Percentiles rank a stretch among this genome's conserved stretches.
Evolutionary conservation across 1,140 invertebrate species (phyloP).

Genomic region (Lucilia sericata): DNA sequence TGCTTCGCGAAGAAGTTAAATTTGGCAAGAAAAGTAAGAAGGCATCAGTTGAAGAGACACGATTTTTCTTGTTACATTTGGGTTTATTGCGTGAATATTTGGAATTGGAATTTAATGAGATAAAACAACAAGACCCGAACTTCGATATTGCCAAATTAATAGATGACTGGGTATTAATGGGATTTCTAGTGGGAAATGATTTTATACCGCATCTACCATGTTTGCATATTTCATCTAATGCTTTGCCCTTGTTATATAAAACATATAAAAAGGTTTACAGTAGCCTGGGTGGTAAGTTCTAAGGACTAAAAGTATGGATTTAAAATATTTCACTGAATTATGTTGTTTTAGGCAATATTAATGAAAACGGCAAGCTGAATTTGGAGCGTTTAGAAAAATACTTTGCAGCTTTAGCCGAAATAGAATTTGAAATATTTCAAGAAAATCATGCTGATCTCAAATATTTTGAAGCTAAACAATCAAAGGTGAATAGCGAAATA

Average conservation of each 20-base stretch:
- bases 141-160: slow-evolving; percentile 86
- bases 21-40: slow-evolving; percentile 76
- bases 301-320: neutral
- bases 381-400: slow-evolving; percentile 88
- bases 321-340: slow-evolving; percentile 1
- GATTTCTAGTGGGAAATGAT: slow-evolving; percentile 96
- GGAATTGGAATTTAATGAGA: slow-evolving; percentile 86
- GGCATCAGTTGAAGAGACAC: slow-evolving; percentile 86
- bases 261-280: slow-evolving; percentile 91
- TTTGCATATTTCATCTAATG: slow-evolving; percentile 92
- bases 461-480: slow-evolving; percentile 84
- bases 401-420: slow-evolving; percentile 80
- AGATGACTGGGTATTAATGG: slow-evolving; percentile 89
- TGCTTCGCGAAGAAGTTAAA: slow-evolving; percentile 90
- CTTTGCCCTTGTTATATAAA: slow-evolving; percentile 86
- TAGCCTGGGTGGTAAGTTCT: slow-evolving; percentile 80
- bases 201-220: slow-evolving; percentile 96
- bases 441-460: slow-evolving; percentile 88
- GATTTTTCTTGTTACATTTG: slow-evolving; percentile 92
- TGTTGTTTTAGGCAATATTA: slow-evolving; percentile 83
- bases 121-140: slow-evolving; percentile 76
- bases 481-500: slow-evolving; percentile 21
- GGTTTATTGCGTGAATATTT: slow-evolving; percentile 93
- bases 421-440: slow-evolving; percentile 88
- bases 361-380: slow-evolving; percentile 89